Conservation (phyloP, 1,140 invertebrate genomes). For the Cydia splendana region DNA sequence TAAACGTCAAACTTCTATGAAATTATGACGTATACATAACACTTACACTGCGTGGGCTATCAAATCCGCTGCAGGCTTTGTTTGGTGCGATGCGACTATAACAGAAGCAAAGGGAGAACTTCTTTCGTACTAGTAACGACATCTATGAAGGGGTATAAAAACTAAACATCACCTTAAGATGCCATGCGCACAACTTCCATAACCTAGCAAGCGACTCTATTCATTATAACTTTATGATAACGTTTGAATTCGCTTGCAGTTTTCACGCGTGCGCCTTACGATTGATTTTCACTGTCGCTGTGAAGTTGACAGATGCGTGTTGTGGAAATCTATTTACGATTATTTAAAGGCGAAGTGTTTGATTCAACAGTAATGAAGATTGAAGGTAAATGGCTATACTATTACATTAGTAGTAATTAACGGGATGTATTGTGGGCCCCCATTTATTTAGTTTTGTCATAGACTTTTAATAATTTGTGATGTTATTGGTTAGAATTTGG, state of each 20-base stretch:
- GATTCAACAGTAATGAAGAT: constrained; percentile 55
- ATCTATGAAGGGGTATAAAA: constrained; percentile 24
- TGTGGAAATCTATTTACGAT: constrained; percentile 40
- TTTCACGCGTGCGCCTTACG: constrained; percentile 59
- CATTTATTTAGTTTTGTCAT: no score
- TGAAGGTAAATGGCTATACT: constrained; percentile 46
- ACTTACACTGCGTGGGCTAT: no score
- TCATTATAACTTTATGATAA: constrained; percentile 34
- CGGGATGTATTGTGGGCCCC: no score
- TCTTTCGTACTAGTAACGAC: constrained; percentile 5
- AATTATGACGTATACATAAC: no score
- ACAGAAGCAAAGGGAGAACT: not conserved
- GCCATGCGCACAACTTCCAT: constrained; percentile 46
- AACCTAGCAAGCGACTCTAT: constrained; percentile 22
- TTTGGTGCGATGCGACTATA: no score
- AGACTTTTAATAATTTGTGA: no score
- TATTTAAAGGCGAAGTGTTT: constrained; percentile 41
- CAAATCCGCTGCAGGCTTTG: no score
- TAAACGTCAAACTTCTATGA: no score
- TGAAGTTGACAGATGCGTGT: constrained; percentile 51
- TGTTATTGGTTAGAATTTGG: no score
- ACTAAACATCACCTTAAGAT: constrained; percentile 32
- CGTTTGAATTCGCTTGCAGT: constrained; percentile 36
- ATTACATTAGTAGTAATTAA: not conserved
- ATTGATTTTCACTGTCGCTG: constrained; percentile 61